These are phyloP conservation scores for Acropternis orthonyx DNA, from an alignment of 2,797 vertebrate genomes.

Conservation along the genomic window DNA sequence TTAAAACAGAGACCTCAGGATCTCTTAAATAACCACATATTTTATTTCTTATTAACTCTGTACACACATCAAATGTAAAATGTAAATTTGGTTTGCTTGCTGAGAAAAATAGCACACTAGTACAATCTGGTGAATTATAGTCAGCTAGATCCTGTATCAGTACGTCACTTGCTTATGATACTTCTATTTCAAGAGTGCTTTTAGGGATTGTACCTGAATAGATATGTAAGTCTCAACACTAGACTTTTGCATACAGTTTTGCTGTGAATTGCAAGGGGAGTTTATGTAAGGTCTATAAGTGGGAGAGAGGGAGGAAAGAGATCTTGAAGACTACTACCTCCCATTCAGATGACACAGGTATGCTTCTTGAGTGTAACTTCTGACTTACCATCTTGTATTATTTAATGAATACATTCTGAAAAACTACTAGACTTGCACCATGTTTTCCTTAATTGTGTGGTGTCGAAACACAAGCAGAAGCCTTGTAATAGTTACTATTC, in stretches of 20 bases:
- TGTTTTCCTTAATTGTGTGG: not conserved
- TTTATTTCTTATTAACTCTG: constrained; percentile 22
- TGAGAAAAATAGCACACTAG: not conserved
- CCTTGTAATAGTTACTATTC: not conserved
- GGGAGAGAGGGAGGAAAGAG: not conserved
- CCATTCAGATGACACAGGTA: not conserved
- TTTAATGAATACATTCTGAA: not conserved
- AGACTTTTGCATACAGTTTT: not conserved
- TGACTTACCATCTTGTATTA: not conserved
- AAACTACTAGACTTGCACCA: not conserved
- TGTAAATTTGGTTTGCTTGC: not conserved
- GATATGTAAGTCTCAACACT: not conserved
- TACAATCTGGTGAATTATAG: not conserved
- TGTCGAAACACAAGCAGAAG: not conserved
- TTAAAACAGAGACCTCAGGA: not conserved
- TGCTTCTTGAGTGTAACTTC: not conserved
- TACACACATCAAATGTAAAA: not conserved
- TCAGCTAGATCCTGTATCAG: not conserved
- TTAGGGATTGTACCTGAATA: not conserved
- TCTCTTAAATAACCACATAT: not conserved
- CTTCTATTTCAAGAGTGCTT: not conserved
- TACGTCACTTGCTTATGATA: not conserved
- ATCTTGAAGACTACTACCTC: not conserved
- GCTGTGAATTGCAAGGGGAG: not conserved
- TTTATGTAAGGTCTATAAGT: not conserved